Percentiles rank a stretch among this genome's conserved stretches.
Evolutionary conservation across 2,797 vertebrate genomes (phyloP).

Genomic region (Mus minutoides): DNA sequence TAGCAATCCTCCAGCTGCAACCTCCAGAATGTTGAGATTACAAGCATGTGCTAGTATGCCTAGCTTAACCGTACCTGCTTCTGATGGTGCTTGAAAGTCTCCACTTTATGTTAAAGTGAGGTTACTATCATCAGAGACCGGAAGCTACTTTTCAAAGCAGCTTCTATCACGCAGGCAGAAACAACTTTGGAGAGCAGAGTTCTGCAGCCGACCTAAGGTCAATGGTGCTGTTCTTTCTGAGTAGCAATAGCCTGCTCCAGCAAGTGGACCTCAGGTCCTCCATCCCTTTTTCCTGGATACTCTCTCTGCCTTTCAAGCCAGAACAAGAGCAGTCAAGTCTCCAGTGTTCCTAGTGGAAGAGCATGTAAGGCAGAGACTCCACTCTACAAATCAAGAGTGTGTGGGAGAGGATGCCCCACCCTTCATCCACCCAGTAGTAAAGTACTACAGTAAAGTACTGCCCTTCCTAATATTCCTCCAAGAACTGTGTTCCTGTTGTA

Average conservation of each 20-base stretch:
- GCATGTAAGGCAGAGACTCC: background rate
- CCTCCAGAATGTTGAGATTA: background rate
- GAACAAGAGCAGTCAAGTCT: background rate
- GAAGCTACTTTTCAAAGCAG: background rate
- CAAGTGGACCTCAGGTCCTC: background rate
- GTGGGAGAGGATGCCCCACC: background rate
- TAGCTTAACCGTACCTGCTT: background rate
- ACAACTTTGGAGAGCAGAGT: background rate
- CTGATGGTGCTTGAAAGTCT: background rate
- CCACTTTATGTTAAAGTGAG: background rate
- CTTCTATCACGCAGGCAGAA: background rate
- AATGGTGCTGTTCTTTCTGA: background rate
- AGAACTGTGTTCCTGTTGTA: background rate
- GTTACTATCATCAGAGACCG: background rate
- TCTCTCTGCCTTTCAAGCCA: background rate
- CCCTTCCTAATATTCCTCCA: background rate
- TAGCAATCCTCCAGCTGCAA: background rate
- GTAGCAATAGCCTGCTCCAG: background rate
- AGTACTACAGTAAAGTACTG: background rate
- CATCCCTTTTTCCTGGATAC: background rate
- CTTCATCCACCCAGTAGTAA: background rate
- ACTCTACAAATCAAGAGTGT: background rate
- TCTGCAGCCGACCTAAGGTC: background rate
- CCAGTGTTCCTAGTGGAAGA: background rate
- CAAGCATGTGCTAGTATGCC: background rate